Conservation (phyloP, 2,797 vertebrate species). For the Buceros bicornis region DNA sequence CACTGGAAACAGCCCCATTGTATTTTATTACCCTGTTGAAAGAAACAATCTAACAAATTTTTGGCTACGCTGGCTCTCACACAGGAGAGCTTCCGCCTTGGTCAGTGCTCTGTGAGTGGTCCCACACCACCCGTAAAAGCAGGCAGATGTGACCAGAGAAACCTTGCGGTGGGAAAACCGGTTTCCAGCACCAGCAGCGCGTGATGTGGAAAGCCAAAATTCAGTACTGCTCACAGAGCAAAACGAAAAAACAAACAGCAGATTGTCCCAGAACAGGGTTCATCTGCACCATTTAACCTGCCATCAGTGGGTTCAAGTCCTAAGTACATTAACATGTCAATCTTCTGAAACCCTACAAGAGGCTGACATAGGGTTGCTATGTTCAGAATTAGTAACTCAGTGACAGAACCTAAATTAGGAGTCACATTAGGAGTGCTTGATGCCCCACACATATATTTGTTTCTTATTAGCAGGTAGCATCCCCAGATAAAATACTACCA, state of each 20-base stretch:
- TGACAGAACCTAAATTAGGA: not conserved
- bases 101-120: not conserved
- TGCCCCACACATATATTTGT: not conserved
- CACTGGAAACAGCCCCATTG: accelerated
- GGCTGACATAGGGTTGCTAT: not conserved
- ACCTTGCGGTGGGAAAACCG: not conserved
- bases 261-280: not conserved
- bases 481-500: not conserved
- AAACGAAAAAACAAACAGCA: not conserved
- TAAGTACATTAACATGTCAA: not conserved
- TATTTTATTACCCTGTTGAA: not conserved
- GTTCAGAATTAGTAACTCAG: not conserved
- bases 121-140: not conserved
- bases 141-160: not conserved
- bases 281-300: not conserved
- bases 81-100: not conserved
- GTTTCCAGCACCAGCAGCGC: not conserved
- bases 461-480: not conserved
- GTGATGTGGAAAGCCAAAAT: accelerated
- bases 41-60: not conserved
- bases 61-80: not conserved
- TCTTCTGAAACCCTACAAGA: not conserved
- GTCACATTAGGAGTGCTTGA: too few species aligned
- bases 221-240: not conserved
- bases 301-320: not conserved